Evolutionary conservation across 1,140 invertebrate species (phyloP), one percentile per base, ranked within the genome.

Genomic region (Drosophila murphyi): DNA sequence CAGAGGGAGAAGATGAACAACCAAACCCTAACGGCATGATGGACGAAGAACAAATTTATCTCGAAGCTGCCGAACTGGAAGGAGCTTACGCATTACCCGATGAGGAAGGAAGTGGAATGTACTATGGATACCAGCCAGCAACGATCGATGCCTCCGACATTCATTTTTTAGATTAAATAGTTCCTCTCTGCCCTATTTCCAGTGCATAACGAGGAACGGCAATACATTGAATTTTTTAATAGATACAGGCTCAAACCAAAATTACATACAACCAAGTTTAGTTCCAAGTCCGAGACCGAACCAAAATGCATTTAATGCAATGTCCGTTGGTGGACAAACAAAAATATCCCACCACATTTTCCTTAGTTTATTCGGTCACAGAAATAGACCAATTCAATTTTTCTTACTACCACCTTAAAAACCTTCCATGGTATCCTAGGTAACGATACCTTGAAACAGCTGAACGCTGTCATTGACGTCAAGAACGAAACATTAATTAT

Each of bases 151-250:
- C 20, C 20, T 20, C 20, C 20, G 20, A 20, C 20, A 34, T 34
- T 2, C 5, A 4, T 34, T 34, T 34, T 34, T 34, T 34, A 34
- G 34, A 4, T 34, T 34, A 34, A 34, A 5, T 34, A 4, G 62
- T 54, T 65, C 62, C 20, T 65, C 51, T 37, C 35, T 54, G 20
- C 51, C 62, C 4, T 54, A 64, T 20, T 41, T 65, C 7, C 31
- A 34, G 32, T 65, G 51, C 8, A n/a, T 3, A 20, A 41, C 51
- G 51, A 45, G 8, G 48, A 20, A 63, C 35, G 61, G 61, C 8
- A 41, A 39, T 1, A 51, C 6, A 6, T 29, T 51, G 8, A 43
- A 37, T 29, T 52, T 63, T 31, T 20, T 45, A 43, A 65, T 55
- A 37, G 47, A 51, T 35, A 20, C 20, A 60, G 57, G 29, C 5